Evolutionary conservation across 2,888 invertebrate species (phyloP).

Genomic region (Tromatobia lineatoria): DNA sequence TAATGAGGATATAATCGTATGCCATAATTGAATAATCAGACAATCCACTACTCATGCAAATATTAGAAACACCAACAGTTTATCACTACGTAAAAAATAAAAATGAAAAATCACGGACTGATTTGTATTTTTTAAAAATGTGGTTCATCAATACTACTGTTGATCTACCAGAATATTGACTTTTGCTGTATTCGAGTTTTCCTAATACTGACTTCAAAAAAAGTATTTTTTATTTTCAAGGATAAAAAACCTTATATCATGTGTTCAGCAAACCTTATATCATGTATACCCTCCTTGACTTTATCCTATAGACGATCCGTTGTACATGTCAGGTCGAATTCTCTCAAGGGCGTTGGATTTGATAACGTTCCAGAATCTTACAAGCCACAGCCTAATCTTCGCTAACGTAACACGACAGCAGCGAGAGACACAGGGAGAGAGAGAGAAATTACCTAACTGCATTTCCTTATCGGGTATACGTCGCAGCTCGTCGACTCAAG

Average conservation of each 20-base stretch:
- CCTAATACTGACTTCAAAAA: too few species aligned
- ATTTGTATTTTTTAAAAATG: too few species aligned
- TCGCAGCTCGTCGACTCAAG: slow-evolving; percentile 23
- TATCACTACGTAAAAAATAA: too few species aligned
- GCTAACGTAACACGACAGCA: slow-evolving; percentile 57
- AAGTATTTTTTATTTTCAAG: too few species aligned
- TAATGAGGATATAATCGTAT: too few species aligned
- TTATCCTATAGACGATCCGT: neutral
- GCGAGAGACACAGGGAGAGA: slow-evolving; percentile 29
- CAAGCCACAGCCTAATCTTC: slow-evolving; percentile 60
- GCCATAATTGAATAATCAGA: too few species aligned
- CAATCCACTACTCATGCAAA: too few species aligned
- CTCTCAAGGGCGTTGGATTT: slow-evolving; percentile 34
- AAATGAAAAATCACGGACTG: too few species aligned
- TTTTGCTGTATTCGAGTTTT: too few species aligned
- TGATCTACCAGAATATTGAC: too few species aligned
- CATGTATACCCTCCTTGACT: neutral
- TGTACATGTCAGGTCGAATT: neutral
- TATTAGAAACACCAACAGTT: too few species aligned
- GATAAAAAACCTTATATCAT: neutral
- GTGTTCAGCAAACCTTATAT: slow-evolving; percentile 2
- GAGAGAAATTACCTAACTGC: slow-evolving; percentile 39
- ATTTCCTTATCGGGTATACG: slow-evolving; percentile 49
- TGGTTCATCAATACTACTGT: too few species aligned
- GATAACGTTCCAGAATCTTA: slow-evolving; percentile 54